Evolutionary conservation across 2,888 invertebrate species (phyloP), one percentile per base, ranked within the genome.

Genomic region (Sphaeridia pumilis): DNA sequence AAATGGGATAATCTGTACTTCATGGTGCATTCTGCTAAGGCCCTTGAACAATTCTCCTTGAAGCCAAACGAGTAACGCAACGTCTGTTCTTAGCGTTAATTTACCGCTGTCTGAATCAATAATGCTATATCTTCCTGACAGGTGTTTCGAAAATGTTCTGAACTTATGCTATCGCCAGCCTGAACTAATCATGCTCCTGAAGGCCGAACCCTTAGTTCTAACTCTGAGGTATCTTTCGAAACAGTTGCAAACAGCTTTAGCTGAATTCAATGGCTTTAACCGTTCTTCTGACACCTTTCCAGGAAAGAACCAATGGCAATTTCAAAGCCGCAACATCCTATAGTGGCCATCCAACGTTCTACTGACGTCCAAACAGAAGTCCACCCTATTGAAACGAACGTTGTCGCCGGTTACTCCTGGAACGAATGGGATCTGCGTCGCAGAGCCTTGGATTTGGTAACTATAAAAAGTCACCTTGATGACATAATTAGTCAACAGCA

Each of bases 401-500:
- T 60, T 26, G 58, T 64, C 3, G 45, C 22, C 12, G 57, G 56
- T 5, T 57, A 59, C 46, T 55, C 57, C 2, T 64, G 59, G 60
- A 64, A 64, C 47, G 64, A 64, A 38, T 64, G 61, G 59, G 61
- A 64, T 22, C 43, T 60, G n/a, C 53, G 64, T 24, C 22, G 56
- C 35, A 48, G 58, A 46, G 64, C 59, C 4, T 43, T 64, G 3
- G 49, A 58, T 53, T 45, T 64, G 56, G 63, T 64, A 56, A 49
- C 26, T 22, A 28, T n/a, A n/a, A n/a, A n/a, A n/a, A n/a, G n/a
- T n/a, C n/a, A n/a, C n/a, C n/a, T n/a, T n/a, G n/a, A n/a, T n/a
- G n/a, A n/a, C n/a, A n/a, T n/a, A n/a, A n/a, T n/a, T n/a, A n/a
- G n/a, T n/a, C n/a, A n/a, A n/a, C n/a, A n/a, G n/a, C n/a, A n/a